Percentiles rank a stretch among this genome's conserved stretches.
Evolutionary conservation across 2,113 vertebrate species (phyloP).

Genomic region (Chlorocebus sabaeus): DNA sequence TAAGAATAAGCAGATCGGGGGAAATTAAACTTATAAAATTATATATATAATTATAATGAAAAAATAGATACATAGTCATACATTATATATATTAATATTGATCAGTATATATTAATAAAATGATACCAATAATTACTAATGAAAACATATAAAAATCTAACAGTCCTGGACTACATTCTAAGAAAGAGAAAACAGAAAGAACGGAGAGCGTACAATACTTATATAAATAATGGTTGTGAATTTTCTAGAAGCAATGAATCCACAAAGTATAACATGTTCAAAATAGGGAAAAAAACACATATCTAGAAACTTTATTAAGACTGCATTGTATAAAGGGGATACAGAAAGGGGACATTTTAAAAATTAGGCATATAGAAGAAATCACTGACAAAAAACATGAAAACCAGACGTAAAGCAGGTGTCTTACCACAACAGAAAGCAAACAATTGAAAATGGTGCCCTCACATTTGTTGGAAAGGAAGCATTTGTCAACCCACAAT

Average conservation of each 20-base stretch:
- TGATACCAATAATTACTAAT: neutral
- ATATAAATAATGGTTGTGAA: neutral
- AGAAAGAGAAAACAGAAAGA: neutral
- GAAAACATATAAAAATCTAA: neutral
- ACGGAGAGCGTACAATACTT: neutral
- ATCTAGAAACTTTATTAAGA: neutral
- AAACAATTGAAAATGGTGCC: neutral
- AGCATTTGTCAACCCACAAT: neutral
- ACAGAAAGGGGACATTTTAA: neutral
- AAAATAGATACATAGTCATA: neutral
- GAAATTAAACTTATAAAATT: neutral
- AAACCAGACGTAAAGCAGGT: neutral
- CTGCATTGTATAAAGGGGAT: neutral
- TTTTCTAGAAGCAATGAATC: neutral
- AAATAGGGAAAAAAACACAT: neutral
- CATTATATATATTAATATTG: neutral
- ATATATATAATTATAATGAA: neutral
- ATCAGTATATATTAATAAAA: neutral
- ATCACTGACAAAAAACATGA: neutral
- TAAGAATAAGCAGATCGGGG: neutral
- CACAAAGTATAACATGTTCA: neutral
- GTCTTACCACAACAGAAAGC: neutral
- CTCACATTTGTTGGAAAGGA: slow-evolving; percentile 17
- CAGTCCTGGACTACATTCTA: neutral
- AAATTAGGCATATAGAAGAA: neutral